A percentile compares a stretch with the other conserved stretches of the same genome.
phyloP scores from a whole-genome alignment of 2,888 invertebrate genomes.

The Drosophila longiperda region DNA sequence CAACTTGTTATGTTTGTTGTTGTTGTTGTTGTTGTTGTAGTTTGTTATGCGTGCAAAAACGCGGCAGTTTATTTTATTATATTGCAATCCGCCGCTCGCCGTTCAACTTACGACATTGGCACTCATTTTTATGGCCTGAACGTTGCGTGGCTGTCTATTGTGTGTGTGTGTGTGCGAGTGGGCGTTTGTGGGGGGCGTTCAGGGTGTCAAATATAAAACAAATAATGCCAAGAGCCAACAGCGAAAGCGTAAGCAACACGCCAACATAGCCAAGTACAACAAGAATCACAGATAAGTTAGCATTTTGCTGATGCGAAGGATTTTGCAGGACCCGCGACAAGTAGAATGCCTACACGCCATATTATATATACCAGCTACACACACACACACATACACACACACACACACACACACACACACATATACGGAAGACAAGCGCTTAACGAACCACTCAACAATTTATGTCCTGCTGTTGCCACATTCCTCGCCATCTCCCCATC shows the following conservation, averaged over 20 bases:
- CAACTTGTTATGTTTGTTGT: conserved; percentile 17
- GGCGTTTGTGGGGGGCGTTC: conserved; percentile 20
- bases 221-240: conserved; percentile 63
- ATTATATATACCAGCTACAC: conserved; percentile 40
- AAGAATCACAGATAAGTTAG: conserved; percentile 71
- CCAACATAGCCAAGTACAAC: conserved; percentile 33
- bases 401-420: conserved; percentile 10
- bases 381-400: not conserved
- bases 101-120: conserved; percentile 42
- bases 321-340: conserved; percentile 33
- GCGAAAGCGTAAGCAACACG: conserved; percentile 28
- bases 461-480: conserved; percentile 24
- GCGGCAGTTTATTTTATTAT: conserved; percentile 78
- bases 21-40: not conserved
- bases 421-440: conserved; percentile 20
- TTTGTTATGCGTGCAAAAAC: conserved; percentile 31
- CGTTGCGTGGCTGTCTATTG: conserved; percentile 30
- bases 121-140: conserved; percentile 65
- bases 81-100: conserved; percentile 62
- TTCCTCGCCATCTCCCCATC: not conserved
- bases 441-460: conserved; percentile 66
- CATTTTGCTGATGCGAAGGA: conserved; percentile 62
- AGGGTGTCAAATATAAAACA: conserved; percentile 75
- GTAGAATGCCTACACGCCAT: conserved; percentile 46
- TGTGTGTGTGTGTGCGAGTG: conserved; percentile 17